Conservation (phyloP, 2,888 invertebrate genomes). For the Glaucopsyche alexis region DNA sequence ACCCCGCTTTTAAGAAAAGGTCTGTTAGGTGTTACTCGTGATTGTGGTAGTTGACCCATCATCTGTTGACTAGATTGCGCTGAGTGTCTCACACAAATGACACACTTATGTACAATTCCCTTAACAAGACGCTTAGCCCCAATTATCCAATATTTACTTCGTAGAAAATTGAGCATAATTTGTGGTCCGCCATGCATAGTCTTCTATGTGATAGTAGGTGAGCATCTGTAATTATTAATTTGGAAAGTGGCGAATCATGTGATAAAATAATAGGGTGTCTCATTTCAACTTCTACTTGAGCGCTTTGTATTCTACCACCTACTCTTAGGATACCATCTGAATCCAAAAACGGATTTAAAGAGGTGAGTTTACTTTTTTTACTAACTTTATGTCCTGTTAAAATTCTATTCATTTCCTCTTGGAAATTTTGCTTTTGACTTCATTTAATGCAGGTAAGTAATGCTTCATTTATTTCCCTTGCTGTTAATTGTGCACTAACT, state of each 20-base stretch:
- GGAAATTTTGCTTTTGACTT: conserved; percentile 5
- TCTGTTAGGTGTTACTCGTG: conserved; percentile 33
- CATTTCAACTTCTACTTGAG: neutral
- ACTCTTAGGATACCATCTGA: conserved; percentile 28
- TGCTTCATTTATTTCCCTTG: conserved; percentile 1
- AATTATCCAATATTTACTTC: conserved; percentile 38
- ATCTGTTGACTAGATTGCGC: conserved; percentile 31
- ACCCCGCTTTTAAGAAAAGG: conserved; percentile 37
- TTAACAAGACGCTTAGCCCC: conserved; percentile 31
- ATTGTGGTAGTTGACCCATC: conserved; percentile 39
- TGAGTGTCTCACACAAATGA: conserved; percentile 34
- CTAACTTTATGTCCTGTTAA: neutral
- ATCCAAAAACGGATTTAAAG: conserved; percentile 30
- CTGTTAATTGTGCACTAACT: neutral
- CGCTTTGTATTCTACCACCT: conserved; percentile 28
- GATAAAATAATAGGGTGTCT: conserved; percentile 35
- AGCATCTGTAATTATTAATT: conserved; percentile 39
- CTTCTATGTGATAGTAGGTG: no score
- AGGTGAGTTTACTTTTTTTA: conserved; percentile 14
- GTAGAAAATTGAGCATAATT: conserved; percentile 36
- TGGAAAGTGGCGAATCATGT: conserved; percentile 27
- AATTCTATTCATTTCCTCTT: neutral
- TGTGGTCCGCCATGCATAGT: conserved; percentile 42
- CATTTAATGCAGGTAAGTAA: conserved; percentile 23
- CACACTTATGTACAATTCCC: conserved; percentile 33